Base-by-base conservation (phyloP, 2,113 vertebrate species). In the Laticauda laticaudata region DNA sequence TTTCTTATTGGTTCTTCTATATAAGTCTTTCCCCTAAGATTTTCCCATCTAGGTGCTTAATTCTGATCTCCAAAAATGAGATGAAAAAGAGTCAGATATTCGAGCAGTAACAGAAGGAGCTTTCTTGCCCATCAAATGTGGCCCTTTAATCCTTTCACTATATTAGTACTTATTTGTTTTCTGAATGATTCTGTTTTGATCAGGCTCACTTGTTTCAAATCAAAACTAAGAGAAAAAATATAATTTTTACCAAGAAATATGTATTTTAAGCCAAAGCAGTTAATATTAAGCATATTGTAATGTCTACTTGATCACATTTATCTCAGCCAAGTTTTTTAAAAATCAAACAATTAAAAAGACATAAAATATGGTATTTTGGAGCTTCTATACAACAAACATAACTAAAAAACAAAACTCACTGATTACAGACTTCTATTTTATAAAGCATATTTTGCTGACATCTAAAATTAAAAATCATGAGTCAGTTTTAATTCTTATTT, bases 401-500 rank as follows among this genome's bases (percentile, higher is more conserved):
- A 57, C 14, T 45, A 61, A n/a, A 89, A 89, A 43, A 61, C 26
- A 29, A 43, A 92, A 51, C 5, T 96, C 39, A 64, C 95, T 94
- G 95, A 94, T 91, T 94, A 94, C 61, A n/a, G 93, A 91, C 94
- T 95, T 93, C 93, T 43, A 81, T 20, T 81, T 39, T 93, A 86
- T 93, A 96, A 95, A 89, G 94, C 91, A 95, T 95, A 89, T 96
- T 95, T 95, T 97, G 96, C 94, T 97, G 94, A 96, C 95, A 94
- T 90, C 86, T 93, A 96, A 55, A 95, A 97, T 97, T 96, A 95
- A 87, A 97, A 97, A 88, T 96, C 96, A 96, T 97, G 96, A 98
- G 96, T 97, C 97, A 97, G 97, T 97, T 97, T 94, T 97, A 97
- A 97, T 98, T 97, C 95, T 96, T 97, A 96, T 97, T 97, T 97